These are phyloP conservation scores for Oscheius onirici DNA, from an alignment of 2,888 invertebrate genomes.

Conservation along the genomic window DNA sequence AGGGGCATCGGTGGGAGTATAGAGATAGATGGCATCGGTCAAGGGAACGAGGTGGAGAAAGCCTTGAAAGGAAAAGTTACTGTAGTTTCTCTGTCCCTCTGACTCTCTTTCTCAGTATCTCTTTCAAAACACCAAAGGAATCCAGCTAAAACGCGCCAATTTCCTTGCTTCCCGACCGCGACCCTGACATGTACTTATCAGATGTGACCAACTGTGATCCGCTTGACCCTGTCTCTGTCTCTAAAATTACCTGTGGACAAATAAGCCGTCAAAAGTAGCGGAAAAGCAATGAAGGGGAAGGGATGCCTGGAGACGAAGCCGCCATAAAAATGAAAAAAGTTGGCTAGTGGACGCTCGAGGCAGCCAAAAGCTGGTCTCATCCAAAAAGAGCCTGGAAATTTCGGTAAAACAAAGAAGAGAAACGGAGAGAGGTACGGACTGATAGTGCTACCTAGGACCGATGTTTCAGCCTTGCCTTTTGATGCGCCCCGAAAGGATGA, in stretches of 20 bases:
- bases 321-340: constrained; percentile 61
- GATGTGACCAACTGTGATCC: neutral
- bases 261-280: constrained; percentile 47
- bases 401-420: neutral
- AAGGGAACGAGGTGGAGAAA: constrained; percentile 51
- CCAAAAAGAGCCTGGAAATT: neutral
- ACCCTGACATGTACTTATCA: constrained; percentile 30
- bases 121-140: neutral
- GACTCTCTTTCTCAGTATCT: neutral
- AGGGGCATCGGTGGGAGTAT: constrained; percentile 64
- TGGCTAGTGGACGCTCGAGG: constrained; percentile 55
- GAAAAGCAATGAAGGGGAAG: constrained; percentile 54
- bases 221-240: neutral
- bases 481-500: too few relatives aligned
- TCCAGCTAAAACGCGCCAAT: constrained; percentile 6
- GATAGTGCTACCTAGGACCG: constrained; percentile 12
- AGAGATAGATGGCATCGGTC: constrained; percentile 64
- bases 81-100: neutral
- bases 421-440: neutral
- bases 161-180: neutral
- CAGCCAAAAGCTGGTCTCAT: constrained; percentile 52
- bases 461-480: constrained; percentile 28
- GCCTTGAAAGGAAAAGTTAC: constrained; percentile 27
- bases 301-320: constrained; percentile 54
- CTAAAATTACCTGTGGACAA: constrained; percentile 45